Conservation (phyloP, 2,888 invertebrate species). For the Tetragonula carbonaria region DNA sequence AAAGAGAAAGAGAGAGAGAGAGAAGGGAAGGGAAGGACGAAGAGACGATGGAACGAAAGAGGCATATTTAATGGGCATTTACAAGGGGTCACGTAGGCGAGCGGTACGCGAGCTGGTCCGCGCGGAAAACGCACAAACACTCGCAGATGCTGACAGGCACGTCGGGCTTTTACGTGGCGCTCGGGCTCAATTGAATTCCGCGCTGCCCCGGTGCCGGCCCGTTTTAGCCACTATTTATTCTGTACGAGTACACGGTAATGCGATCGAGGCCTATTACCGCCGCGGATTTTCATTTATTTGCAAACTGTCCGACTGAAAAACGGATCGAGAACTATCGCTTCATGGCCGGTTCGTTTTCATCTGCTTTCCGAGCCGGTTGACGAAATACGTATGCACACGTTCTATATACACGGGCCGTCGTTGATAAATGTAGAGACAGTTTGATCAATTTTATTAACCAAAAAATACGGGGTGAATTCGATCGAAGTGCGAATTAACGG, state of each 20-base stretch:
- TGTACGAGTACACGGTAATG: conserved; percentile 65
- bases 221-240: conserved; percentile 70
- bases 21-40: background rate
- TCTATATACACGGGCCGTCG: background rate
- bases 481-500: background rate
- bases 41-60: conserved; percentile 48
- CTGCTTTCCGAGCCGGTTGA: background rate
- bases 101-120: conserved; percentile 20
- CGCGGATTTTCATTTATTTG: conserved; percentile 67
- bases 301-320: conserved; percentile 56
- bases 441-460: background rate
- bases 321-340: conserved; percentile 46
- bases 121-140: conserved; percentile 56
- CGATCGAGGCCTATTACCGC: conserved; percentile 65
- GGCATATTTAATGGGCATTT: conserved; percentile 73
- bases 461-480: background rate
- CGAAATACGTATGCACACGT: background rate
- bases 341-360: conserved; percentile 38
- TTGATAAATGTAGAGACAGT: background rate
- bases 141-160: conserved; percentile 30
- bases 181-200: conserved; percentile 58
- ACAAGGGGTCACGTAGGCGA: conserved; percentile 49
- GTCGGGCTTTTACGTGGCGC: conserved; percentile 59
- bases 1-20: background rate
- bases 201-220: conserved; percentile 25